Conservation (phyloP, 2,888 invertebrate species). For the Archips crataeganus region DNA sequence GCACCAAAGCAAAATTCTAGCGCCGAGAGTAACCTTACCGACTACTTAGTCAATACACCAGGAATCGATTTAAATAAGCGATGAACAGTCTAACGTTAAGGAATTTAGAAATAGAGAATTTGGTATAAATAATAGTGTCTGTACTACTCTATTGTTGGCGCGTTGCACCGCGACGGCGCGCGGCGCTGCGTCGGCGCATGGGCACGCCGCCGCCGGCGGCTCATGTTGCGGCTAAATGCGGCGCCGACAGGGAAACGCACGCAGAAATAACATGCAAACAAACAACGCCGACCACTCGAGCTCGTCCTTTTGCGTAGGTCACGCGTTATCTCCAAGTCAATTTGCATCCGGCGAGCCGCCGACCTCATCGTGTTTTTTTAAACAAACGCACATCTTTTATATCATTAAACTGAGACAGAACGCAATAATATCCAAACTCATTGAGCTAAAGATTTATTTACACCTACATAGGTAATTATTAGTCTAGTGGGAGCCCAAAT, state of each 20-base stretch:
- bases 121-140: constrained; percentile 39
- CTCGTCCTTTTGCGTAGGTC: constrained; percentile 39
- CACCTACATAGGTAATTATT: neutral
- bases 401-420: constrained; percentile 1
- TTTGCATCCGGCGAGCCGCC: constrained; percentile 27
- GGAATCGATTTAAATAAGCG: constrained; percentile 36
- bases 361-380: constrained; percentile 24
- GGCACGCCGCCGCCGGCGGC: constrained; percentile 56
- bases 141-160: constrained; percentile 60
- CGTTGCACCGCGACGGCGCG: constrained; percentile 33
- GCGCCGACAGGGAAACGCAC: constrained; percentile 67
- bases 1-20: too few relatives aligned
- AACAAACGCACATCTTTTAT: constrained; percentile 6
- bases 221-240: constrained; percentile 81
- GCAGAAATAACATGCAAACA: constrained; percentile 77
- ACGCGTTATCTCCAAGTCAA: constrained; percentile 33
- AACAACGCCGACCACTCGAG: constrained; percentile 55
- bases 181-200: constrained; percentile 45
- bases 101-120: constrained; percentile 48
- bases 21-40: neutral
- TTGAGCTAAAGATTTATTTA: neutral
- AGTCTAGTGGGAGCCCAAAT: neutral
- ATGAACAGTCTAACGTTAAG: constrained; percentile 28
- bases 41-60: neutral
- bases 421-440: neutral